Conservation (phyloP, 2,113 vertebrate genomes). For the Grammomys dolichurus region DNA sequence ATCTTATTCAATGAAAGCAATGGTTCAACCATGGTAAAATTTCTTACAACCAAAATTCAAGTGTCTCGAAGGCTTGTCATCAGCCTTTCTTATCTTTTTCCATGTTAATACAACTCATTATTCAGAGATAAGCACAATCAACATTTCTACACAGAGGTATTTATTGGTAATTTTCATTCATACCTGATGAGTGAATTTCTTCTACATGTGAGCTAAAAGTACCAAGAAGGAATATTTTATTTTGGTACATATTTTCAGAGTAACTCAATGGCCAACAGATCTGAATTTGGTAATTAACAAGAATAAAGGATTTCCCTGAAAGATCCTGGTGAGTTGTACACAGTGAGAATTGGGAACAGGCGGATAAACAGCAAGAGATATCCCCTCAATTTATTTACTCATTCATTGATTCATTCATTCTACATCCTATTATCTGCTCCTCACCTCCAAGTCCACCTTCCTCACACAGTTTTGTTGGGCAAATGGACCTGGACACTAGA, state of each 20-base stretch:
- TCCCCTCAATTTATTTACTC: not conserved
- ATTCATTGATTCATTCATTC: too few relatives aligned
- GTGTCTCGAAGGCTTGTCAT: not conserved
- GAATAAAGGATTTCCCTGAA: not conserved
- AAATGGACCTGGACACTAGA: too few relatives aligned
- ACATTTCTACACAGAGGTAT: not conserved
- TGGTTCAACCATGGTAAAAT: not conserved
- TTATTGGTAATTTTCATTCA: not conserved
- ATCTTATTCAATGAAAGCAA: not conserved
- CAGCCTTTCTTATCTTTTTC: not conserved
- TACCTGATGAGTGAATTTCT: not conserved
- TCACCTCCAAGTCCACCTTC: too few relatives aligned
- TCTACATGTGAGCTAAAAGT: not conserved
- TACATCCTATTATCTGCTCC: too few relatives aligned
- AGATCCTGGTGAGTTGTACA: not conserved
- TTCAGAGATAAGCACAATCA: not conserved
- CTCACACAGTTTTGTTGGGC: too few relatives aligned
- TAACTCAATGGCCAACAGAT: constrained; percentile 3
- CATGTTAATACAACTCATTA: not conserved
- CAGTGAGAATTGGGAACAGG: not conserved
- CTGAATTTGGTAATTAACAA: not conserved
- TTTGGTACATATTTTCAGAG: not conserved
- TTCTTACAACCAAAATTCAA: not conserved
- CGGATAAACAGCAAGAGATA: not conserved
- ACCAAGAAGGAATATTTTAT: not conserved